Evolutionary conservation across 2,113 vertebrate genomes (phyloP), one percentile per base, ranked within the genome.

Genomic region (Scortum barcoo): DNA sequence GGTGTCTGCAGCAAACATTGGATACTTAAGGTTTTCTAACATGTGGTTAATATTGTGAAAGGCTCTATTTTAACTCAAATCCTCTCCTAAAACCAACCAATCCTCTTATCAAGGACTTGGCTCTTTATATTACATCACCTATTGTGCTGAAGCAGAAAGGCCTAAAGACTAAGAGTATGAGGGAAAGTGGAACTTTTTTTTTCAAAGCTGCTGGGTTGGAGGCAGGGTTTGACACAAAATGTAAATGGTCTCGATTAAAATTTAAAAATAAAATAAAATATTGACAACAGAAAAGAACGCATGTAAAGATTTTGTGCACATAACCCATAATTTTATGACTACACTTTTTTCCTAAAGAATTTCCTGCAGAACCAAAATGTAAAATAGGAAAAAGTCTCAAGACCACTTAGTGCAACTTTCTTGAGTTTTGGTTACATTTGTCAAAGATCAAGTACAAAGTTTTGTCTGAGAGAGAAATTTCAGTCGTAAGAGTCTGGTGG

Each of bases 361-460:
- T 33, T 66, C 24, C 20, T 53, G 54, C 40, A 7, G 42, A 68
- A 50, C 42, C 2, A 53, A 57, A 48, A 33, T n/a, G 13, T 13
- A 38, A 58, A 46, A 28, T 3, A 1, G n/a, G 28, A 70, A 70
- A 40, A 40, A 62, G 33, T 33, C 3, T 42, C 12, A 9, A 75
- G 54, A 68, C 53, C 79, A 61, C 71, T 54, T 63, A 75, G 54
- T 38, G 38, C 5, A 22, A 11, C 40, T 63, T 70, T 40, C 5
- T 60, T 30, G 9, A 19, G 7, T 46, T 85, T 73, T 56, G 46
- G 17, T 81, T 42, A 28, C 11, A 40, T 12, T 76, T 63, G 11
- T 40, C 42, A 46, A 33, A 53, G 26, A 19, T 76, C 2, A 40
- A 20, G 19, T 56, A 5, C 38, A 72, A 46, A 53, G 46, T 62